Evolutionary conservation across 2,888 invertebrate species (phyloP).

Genomic region (Eurois occulta): DNA sequence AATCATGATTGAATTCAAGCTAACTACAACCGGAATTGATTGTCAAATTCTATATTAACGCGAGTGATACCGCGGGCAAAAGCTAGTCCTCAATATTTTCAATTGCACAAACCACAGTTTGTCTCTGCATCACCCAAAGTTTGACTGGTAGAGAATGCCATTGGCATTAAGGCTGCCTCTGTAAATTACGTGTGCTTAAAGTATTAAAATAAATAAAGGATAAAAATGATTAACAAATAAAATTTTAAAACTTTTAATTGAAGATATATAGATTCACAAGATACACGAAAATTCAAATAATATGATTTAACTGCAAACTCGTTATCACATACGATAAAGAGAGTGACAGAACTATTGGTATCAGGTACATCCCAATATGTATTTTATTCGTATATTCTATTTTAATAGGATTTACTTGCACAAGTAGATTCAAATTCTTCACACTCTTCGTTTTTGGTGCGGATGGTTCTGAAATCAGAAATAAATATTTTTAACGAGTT

Average conservation of each 20-base stretch:
- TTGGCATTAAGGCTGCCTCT: no score
- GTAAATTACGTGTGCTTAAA: no score
- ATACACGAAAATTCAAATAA: slow-evolving; percentile 14
- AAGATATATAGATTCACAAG: background rate
- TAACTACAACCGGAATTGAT: no score
- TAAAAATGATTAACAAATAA: background rate
- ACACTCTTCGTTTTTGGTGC: slow-evolving; percentile 12
- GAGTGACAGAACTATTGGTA: slow-evolving; percentile 4
- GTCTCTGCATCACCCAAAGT: no score
- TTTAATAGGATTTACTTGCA: slow-evolving; percentile 22
- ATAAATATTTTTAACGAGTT: background rate
- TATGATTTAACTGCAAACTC: slow-evolving; percentile 23
- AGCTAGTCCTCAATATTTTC: no score
- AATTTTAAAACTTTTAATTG: background rate
- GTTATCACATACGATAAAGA: slow-evolving; percentile 24
- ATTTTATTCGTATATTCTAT: slow-evolving; percentile 34
- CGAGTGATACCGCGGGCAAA: no score
- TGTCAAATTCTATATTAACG: no score
- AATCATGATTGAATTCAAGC: no score
- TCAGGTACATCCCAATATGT: slow-evolving; percentile 27
- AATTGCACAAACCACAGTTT: no score
- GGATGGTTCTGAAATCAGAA: slow-evolving; percentile 23
- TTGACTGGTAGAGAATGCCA: no score
- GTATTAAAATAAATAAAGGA: background rate
- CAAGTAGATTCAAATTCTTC: slow-evolving; percentile 19